Evolutionary conservation across 2,888 invertebrate species (phyloP).

Genomic region (Koerneria pararmatus): DNA sequence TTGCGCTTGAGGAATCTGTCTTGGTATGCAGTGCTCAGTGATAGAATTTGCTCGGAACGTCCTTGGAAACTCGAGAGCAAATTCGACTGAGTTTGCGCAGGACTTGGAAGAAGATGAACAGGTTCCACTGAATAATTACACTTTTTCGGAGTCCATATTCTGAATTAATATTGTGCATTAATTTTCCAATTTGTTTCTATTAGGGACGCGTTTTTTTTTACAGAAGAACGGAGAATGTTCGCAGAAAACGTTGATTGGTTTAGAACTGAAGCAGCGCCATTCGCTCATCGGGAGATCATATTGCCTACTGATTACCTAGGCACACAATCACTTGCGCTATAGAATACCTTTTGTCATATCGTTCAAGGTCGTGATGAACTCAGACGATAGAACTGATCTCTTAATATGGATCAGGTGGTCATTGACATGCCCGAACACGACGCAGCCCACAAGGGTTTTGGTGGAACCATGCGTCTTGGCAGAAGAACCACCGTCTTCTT

Average conservation of each 20-base stretch:
- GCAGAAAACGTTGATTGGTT: too few species aligned
- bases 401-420: constrained; percentile 66
- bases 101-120: constrained; percentile 36
- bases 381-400: neutral
- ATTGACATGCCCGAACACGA: constrained; percentile 96
- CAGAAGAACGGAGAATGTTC: too few species aligned
- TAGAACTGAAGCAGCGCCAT: too few species aligned
- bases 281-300: too few species aligned
- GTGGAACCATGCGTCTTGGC: constrained; percentile 97
- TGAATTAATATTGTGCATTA: too few species aligned
- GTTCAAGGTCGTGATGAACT: neutral
- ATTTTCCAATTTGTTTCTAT: too few species aligned
- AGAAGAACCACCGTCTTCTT: constrained; percentile 80
- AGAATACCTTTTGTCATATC: neutral
- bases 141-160: neutral
- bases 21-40: constrained; percentile 94
- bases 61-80: constrained; percentile 73
- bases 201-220: too few species aligned
- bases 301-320: too few species aligned
- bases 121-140: constrained; percentile 24
- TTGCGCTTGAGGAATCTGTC: constrained; percentile 70
- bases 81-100: constrained; percentile 80
- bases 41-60: constrained; percentile 88
- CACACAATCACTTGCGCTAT: too few species aligned
- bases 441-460: constrained; percentile 74